These are phyloP conservation scores for Macropus fuliginosus DNA, from an alignment of 2,797 vertebrate genomes.

Conservation along the genomic window DNA sequence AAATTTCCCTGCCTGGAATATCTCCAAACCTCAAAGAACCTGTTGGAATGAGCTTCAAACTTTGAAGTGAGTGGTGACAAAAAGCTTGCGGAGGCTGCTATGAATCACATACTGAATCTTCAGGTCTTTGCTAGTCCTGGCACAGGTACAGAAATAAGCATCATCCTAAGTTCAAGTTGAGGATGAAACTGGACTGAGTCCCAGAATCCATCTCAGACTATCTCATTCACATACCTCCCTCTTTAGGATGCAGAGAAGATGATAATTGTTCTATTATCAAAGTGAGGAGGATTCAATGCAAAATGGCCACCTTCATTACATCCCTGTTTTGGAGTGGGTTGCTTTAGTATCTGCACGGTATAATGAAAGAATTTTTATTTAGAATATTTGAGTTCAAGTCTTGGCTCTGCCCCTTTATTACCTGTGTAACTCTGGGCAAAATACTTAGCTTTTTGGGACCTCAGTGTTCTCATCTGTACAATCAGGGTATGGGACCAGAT, in stretches of 20 bases:
- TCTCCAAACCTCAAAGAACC: constrained; percentile 17
- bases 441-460: background rate
- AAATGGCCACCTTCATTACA: background rate
- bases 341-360: background rate
- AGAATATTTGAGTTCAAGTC: background rate
- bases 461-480: background rate
- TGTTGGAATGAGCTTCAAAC: background rate
- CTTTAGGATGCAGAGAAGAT: background rate
- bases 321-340: background rate
- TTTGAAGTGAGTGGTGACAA: background rate
- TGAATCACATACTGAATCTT: background rate
- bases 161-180: background rate
- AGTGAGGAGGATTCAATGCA: background rate
- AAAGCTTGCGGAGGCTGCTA: background rate
- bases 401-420: constrained; percentile 17
- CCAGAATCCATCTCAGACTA: background rate
- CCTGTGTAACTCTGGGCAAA: background rate
- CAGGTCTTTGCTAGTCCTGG: background rate
- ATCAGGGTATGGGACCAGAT: background rate
- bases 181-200: constrained; percentile 14
- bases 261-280: constrained; percentile 17
- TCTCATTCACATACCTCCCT: background rate
- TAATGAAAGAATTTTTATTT: background rate
- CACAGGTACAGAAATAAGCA: background rate
- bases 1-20: background rate